phyloP scores from a whole-genome alignment of 1,140 invertebrate species.

The Zaprionus taronus region DNA sequence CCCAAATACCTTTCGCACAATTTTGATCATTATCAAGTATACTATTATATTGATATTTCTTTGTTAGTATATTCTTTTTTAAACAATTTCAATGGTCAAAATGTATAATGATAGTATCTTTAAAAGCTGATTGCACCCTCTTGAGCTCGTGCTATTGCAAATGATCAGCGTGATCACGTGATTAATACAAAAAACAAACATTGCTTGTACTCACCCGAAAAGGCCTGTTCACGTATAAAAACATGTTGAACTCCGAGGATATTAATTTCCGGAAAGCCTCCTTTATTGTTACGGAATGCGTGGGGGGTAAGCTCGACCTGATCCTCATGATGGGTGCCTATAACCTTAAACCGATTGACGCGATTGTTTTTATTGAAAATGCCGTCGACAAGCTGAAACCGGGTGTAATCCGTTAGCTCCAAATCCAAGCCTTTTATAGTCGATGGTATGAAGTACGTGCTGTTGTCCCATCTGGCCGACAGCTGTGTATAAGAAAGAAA shows the following conservation, averaged over 20 bases:
- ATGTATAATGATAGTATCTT: no score
- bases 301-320: conserved; percentile 64
- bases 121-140: no score
- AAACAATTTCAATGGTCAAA: no score
- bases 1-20: no score
- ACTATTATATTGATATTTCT: no score
- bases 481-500: conserved; percentile 33
- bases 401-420: conserved; percentile 35
- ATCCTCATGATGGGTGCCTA: conserved; percentile 51
- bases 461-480: conserved; percentile 44
- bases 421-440: conserved; percentile 52
- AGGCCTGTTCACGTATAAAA: conserved; percentile 49
- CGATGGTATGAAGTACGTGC: conserved; percentile 34
- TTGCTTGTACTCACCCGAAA: conserved; percentile 57
- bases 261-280: conserved; percentile 71
- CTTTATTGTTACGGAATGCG: conserved; percentile 67
- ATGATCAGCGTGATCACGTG: neutral
- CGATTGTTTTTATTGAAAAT: conserved; percentile 62
- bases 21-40: no score
- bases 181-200: neutral
- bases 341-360: conserved; percentile 67
- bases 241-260: conserved; percentile 52
- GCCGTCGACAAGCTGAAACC: conserved; percentile 51
- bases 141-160: no score
- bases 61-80: no score